Conservation (phyloP, 92 coral and sea anemone species). For the Umimayanthus kanabou region DNA sequence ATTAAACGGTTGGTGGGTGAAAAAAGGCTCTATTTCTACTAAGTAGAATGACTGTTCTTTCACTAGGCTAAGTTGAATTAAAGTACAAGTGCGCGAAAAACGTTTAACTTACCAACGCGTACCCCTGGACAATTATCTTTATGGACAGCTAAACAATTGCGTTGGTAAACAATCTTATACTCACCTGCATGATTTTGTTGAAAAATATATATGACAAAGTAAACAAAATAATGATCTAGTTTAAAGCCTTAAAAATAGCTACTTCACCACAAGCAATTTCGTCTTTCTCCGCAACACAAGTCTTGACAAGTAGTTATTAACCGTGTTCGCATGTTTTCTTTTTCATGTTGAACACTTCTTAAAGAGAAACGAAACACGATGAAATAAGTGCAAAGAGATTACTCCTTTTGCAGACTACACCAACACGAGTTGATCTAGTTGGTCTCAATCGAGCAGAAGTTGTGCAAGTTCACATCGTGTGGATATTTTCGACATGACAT, state of each 20-base stretch:
- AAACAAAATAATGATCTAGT: conserved; percentile 2
- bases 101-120: background rate
- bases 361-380: no score
- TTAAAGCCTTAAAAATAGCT: background rate
- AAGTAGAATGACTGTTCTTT: background rate
- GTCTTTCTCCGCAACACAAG: background rate
- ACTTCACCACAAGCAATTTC: background rate
- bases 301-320: no score
- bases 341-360: no score
- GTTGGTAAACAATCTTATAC: conserved; percentile 3
- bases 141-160: background rate
- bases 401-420: no score
- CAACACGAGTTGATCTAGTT: no score
- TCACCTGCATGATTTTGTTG: background rate
- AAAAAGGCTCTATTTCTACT: no score
- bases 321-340: no score
- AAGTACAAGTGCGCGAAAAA: background rate
- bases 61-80: background rate
- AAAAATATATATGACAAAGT: conserved; percentile 8
- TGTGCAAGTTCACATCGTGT: no score
- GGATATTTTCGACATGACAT: background rate
- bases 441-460: no score
- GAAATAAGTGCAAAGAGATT: no score
- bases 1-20: background rate
- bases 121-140: background rate